Conservation (phyloP, 2,797 vertebrate genomes). For the Lophotriccus pileatus region DNA sequence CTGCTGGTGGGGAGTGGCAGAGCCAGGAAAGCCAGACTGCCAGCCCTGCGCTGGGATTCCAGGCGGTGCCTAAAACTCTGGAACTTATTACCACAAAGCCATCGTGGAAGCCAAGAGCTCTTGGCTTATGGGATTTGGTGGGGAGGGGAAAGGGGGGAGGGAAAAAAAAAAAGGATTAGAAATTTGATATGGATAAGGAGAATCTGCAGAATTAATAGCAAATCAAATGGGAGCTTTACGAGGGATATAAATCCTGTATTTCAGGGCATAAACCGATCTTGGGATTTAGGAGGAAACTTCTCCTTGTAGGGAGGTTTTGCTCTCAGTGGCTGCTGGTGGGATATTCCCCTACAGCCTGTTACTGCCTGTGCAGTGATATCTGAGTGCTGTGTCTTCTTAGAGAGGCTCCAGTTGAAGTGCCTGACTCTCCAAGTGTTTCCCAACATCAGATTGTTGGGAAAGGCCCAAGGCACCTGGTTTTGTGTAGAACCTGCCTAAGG, state of each 20-base stretch:
- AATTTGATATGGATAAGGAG: not conserved
- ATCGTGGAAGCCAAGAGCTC: not conserved
- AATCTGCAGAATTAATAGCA: not conserved
- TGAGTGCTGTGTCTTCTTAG: not conserved
- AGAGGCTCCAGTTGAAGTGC: not conserved
- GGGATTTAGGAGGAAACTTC: not conserved
- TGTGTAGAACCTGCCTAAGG: not conserved
- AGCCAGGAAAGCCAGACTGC: not conserved
- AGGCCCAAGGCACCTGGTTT: not conserved
- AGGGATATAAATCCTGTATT: not conserved
- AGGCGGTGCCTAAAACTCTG: constrained; percentile 6
- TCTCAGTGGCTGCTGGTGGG: not conserved
- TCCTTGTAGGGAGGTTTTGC: not conserved
- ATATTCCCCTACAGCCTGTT: not conserved
- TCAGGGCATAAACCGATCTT: not conserved
- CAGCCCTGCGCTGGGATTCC: not conserved
- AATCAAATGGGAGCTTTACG: not conserved
- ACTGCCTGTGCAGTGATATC: fast-evolving
- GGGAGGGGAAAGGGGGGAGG: too few species aligned
- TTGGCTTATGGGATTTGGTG: not conserved
- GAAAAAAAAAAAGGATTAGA: not conserved
- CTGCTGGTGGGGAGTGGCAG: not conserved
- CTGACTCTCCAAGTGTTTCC: not conserved
- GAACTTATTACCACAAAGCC: not conserved
- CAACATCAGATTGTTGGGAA: fast-evolving